These are phyloP conservation scores for Siniperca chuatsi DNA, from an alignment of 2,113 vertebrate genomes.

Conservation along the genomic window DNA sequence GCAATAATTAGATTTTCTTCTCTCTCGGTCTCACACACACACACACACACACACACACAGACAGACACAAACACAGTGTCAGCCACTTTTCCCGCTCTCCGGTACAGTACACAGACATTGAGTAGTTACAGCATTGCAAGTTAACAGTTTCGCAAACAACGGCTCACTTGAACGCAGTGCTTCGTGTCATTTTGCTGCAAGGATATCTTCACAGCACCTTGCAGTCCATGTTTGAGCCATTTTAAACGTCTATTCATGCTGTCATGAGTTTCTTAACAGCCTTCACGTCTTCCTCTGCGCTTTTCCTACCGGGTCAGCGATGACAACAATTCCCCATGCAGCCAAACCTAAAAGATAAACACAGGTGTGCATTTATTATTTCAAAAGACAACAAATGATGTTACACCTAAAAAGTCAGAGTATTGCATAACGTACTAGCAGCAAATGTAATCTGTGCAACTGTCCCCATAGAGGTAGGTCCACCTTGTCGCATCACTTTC, in stretches of 20 bases:
- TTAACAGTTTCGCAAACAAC: not conserved
- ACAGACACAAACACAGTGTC: constrained; percentile 47
- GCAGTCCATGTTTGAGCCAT: not conserved
- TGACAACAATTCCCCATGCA: constrained; percentile 74
- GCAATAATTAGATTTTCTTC: constrained; percentile 47
- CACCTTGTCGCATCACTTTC: constrained; percentile 33
- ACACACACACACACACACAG: not conserved
- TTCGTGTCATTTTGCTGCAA: not conserved
- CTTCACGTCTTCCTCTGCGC: constrained; percentile 45
- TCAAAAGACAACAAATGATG: no score
- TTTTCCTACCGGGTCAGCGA: constrained; percentile 80
- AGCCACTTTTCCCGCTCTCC: constrained; percentile 39
- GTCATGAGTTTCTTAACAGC: not conserved
- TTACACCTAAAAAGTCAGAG: not conserved
- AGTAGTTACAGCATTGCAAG: constrained; percentile 56
- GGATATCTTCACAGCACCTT: not conserved
- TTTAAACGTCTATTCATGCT: not conserved
- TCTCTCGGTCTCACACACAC: not conserved
- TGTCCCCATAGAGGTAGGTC: constrained; percentile 49
- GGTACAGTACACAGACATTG: constrained; percentile 67
- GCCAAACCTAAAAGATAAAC: constrained; percentile 70
- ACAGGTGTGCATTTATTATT: not conserved
- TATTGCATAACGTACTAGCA: constrained; percentile 61
- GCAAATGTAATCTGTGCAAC: constrained; percentile 79
- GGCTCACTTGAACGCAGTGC: no score